These are phyloP conservation scores for Vannuccia rotundouncinata DNA, from an alignment of 2,888 invertebrate genomes.

Conservation along the genomic window DNA sequence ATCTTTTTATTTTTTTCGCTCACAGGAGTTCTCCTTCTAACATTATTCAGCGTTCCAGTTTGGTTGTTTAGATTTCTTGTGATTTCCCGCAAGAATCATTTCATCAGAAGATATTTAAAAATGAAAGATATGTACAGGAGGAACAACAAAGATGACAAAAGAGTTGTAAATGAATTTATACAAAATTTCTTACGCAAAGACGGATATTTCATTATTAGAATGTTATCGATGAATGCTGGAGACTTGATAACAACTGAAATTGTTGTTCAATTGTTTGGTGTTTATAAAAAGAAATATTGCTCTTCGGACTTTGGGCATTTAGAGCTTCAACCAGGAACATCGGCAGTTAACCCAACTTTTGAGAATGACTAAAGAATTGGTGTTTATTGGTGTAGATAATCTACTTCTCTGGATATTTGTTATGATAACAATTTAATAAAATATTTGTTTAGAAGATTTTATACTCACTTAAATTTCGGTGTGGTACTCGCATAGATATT, in stretches of 20 bases:
- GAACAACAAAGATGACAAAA: not conserved
- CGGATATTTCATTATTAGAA: constrained; percentile 37
- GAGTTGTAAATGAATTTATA: constrained; percentile 31
- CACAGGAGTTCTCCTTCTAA: not conserved
- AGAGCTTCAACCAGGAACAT: not conserved
- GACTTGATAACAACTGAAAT: constrained; percentile 34
- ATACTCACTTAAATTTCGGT: not conserved
- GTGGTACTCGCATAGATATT: not conserved
- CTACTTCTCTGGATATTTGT: too few relatives aligned
- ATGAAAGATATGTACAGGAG: not conserved
- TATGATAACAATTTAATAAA: not conserved
- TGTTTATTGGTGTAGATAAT: too few relatives aligned
- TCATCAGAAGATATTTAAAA: constrained; percentile 31
- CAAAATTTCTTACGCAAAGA: constrained; percentile 36
- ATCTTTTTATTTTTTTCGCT: constrained; percentile 38
- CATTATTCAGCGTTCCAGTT: constrained; percentile 27
- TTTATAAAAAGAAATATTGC: constrained; percentile 31
- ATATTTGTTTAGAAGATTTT: not conserved
- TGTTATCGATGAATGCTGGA: constrained; percentile 38
- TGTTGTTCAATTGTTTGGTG: constrained; percentile 24
- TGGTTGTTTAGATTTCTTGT: constrained; percentile 34
- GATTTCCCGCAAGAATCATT: constrained; percentile 16
- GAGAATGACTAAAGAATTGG: too few relatives aligned
- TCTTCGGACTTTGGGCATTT: not conserved
- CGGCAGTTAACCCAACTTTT: not conserved